Base-by-base conservation (phyloP, 37 sponge, comb jelly and placozoan species). In the Dysidea cf. avara region DNA sequence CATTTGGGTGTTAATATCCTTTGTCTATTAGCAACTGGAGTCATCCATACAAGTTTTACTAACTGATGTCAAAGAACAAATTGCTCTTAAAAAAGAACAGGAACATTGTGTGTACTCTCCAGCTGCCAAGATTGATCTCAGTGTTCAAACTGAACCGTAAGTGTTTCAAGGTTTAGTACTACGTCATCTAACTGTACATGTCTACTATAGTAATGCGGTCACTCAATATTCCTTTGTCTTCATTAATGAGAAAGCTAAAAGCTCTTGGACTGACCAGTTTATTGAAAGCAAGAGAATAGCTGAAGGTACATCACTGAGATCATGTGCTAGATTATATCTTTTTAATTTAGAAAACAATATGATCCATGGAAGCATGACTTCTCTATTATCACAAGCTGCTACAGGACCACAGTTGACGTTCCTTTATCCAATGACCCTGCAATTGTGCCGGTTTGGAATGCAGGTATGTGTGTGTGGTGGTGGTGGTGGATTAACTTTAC, bases 381-480 rank as follows among this genome's bases (percentile, higher is more conserved):
- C 46, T 5, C 46, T 43, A 9, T 9, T 43, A 9, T 43, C 46
- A 43, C 46, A 43, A 5, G 46, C 9, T 43, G 46, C 46, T 9
- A 12, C 46, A 9, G 46, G 46, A 9, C 46, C 51, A 3, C 51
- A 71, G 16, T 18, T 86, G 29, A 40, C 68, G 18, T 86, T 86
- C 58, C 51, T 75, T 3, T 68, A 86, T 39, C 71, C 87, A 1
- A 55, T 86, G 1, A 16, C 55, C 20, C 49, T 86, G 17, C 87
- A 86, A 58, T 75, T 81, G 3, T 70, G 81, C 35, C 58, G 87
- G 32, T 53, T 75, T 22, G 87, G 81, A 18, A 86, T 56, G 50
- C 39, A 80, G 77, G 87, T 77, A 48, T 33, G 73, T 0, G 1
- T 28, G 64, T 29, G 32, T 50, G 61, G 24, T 40, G 31, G 49